These are phyloP conservation scores for Polyommatus icarus DNA, from an alignment of 2,888 invertebrate genomes.

Conservation along the genomic window DNA sequence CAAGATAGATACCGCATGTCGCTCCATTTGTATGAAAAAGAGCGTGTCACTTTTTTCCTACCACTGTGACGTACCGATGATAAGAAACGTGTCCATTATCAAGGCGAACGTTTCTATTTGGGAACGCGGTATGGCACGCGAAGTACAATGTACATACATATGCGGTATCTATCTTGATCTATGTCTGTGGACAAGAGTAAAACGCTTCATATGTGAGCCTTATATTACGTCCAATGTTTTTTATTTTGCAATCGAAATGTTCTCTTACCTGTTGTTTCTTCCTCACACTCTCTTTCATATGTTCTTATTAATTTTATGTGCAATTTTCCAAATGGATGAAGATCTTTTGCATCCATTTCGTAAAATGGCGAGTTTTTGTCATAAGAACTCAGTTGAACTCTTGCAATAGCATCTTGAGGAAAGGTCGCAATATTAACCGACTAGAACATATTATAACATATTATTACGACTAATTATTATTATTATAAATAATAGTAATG, in stretches of 20 bases:
- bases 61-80: too few species aligned
- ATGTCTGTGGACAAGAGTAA: too few species aligned
- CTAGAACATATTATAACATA: constrained; percentile 45
- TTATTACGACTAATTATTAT: background rate
- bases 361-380: constrained; percentile 71
- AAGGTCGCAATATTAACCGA: constrained; percentile 64
- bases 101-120: too few species aligned
- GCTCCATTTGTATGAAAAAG: too few species aligned
- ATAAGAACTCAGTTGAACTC: constrained; percentile 67
- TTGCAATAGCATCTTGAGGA: constrained; percentile 62
- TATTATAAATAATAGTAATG: background rate
- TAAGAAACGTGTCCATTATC: too few species aligned
- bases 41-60: too few species aligned
- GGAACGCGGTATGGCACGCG: too few species aligned
- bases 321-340: constrained; percentile 69
- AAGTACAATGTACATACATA: too few species aligned
- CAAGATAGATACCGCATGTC: too few species aligned
- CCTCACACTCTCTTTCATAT: constrained; percentile 59
- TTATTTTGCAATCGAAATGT: background rate
- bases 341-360: constrained; percentile 63
- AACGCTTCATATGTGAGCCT: too few species aligned
- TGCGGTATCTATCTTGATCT: too few species aligned
- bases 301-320: constrained; percentile 61
- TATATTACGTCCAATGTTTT: too few species aligned
- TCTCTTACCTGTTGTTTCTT: constrained; percentile 49